phyloP scores from a whole-genome alignment of 1,140 invertebrate species.

The Stegodyphus mimosarum region DNA sequence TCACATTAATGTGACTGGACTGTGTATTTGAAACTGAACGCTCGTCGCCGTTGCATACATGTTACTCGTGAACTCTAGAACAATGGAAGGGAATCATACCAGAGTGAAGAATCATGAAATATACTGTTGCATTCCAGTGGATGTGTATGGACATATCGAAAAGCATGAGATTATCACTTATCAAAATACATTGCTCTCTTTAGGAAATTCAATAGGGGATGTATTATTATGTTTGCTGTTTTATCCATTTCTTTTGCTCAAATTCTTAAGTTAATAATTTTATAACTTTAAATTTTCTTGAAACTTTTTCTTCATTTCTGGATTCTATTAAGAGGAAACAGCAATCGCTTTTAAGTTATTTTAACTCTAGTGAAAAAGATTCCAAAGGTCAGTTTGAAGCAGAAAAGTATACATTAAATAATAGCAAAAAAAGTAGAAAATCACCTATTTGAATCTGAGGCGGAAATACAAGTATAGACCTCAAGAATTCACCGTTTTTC shows the following conservation, averaged over 20 bases:
- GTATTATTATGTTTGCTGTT: too few species aligned
- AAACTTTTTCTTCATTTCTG: not conserved
- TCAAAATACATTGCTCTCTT: too few species aligned
- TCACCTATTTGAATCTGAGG: not conserved
- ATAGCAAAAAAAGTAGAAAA: not conserved
- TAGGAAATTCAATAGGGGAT: too few species aligned
- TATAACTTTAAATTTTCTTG: not conserved
- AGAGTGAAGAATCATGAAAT: too few species aligned
- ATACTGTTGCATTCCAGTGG: too few species aligned
- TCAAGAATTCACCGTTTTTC: not conserved
- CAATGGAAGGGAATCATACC: too few species aligned
- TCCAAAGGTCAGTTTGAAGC: not conserved
- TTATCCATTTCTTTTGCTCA: not conserved
- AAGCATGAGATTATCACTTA: too few species aligned
- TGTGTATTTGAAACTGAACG: too few species aligned
- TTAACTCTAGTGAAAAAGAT: not conserved
- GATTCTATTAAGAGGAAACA: not conserved
- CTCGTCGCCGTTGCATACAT: too few species aligned
- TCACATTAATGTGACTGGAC: too few species aligned
- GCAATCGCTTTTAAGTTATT: not conserved
- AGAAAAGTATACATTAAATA: not conserved
- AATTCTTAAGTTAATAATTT: constrained; percentile 7
- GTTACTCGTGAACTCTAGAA: too few species aligned
- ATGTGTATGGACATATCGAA: too few species aligned
- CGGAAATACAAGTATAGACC: not conserved